phyloP scores from a whole-genome alignment of 1,140 invertebrate species.

The Pseudoatta argentina region DNA sequence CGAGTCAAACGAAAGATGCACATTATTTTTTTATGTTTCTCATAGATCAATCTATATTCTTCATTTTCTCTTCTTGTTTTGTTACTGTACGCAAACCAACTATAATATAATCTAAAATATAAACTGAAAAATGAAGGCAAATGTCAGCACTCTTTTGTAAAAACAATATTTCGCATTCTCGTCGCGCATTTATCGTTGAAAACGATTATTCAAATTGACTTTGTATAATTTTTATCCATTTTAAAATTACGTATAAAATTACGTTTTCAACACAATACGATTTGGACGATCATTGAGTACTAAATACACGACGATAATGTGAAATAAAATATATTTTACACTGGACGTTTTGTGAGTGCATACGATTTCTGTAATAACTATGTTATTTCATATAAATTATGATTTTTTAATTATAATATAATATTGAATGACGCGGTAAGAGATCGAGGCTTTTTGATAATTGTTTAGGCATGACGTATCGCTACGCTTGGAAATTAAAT shows the following conservation, averaged over 20 bases:
- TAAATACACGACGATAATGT: neutral
- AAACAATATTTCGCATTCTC: constrained; percentile 1
- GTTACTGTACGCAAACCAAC: constrained; percentile 67
- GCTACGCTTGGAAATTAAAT: neutral
- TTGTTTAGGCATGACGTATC: constrained; percentile 43
- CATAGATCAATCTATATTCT: neutral
- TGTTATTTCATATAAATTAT: constrained; percentile 66
- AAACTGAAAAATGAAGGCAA: neutral
- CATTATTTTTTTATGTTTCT: neutral
- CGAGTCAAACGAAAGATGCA: neutral
- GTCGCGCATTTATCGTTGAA: neutral
- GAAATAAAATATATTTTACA: neutral
- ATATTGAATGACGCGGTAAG: constrained; percentile 64
- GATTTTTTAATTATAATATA: constrained; percentile 63
- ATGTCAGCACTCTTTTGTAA: neutral
- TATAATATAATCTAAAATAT: constrained; percentile 24
- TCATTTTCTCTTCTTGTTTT: constrained; percentile 13
- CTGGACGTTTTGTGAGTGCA: constrained; percentile 70
- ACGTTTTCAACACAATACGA: neutral
- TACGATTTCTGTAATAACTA: constrained; percentile 39
- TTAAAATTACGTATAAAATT: neutral
- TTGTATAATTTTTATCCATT: neutral
- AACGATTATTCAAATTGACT: neutral
- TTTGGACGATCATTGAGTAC: neutral
- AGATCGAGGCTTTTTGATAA: constrained; percentile 14